Evolutionary conservation across 2,888 invertebrate genomes (phyloP).

Genomic region (Alloscopus bannaensis): DNA sequence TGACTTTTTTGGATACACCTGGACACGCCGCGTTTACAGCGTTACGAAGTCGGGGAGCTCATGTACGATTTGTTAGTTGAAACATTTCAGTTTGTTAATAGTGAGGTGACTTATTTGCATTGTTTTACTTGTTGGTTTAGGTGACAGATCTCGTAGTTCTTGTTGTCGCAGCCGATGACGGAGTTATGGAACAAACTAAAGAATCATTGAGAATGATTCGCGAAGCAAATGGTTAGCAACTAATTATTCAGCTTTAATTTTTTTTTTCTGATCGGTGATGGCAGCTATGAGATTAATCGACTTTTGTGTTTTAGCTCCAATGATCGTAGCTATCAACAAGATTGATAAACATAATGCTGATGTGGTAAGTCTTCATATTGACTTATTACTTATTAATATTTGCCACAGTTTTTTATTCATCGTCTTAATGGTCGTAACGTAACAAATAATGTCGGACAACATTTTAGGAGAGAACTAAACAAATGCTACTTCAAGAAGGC

Average conservation of each 20-base stretch:
- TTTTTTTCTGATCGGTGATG: slow-evolving; percentile 10
- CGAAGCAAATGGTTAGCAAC: slow-evolving; percentile 81
- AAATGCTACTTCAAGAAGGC: slow-evolving; percentile 85
- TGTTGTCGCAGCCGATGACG: slow-evolving; percentile 99
- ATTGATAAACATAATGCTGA: slow-evolving; percentile 94
- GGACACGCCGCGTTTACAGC: slow-evolving; percentile 98
- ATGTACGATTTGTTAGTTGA: too few species aligned
- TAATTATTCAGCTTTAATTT: slow-evolving; percentile 7
- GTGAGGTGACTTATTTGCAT: slow-evolving; percentile 1
- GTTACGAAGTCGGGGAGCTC: slow-evolving; percentile 96
- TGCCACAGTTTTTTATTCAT: too few species aligned
- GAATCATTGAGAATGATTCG: slow-evolving; percentile 93
- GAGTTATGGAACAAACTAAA: slow-evolving; percentile 97
- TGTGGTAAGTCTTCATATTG: slow-evolving; percentile 88
- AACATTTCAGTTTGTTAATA: neutral
- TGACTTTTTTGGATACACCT: slow-evolving; percentile 98
- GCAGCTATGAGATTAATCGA: neutral
- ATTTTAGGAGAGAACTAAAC: slow-evolving; percentile 84
- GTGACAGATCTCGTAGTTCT: slow-evolving; percentile 95
- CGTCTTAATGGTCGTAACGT: too few species aligned
- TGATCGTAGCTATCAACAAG: slow-evolving; percentile 98
- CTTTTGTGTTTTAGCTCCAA: slow-evolving; percentile 84
- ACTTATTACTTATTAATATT: too few species aligned
- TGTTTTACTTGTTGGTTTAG: slow-evolving; percentile 25
- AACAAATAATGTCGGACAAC: too few species aligned